Evolutionary conservation across 2,113 vertebrate genomes (phyloP).

Genomic region (Polypterus bichir): DNA sequence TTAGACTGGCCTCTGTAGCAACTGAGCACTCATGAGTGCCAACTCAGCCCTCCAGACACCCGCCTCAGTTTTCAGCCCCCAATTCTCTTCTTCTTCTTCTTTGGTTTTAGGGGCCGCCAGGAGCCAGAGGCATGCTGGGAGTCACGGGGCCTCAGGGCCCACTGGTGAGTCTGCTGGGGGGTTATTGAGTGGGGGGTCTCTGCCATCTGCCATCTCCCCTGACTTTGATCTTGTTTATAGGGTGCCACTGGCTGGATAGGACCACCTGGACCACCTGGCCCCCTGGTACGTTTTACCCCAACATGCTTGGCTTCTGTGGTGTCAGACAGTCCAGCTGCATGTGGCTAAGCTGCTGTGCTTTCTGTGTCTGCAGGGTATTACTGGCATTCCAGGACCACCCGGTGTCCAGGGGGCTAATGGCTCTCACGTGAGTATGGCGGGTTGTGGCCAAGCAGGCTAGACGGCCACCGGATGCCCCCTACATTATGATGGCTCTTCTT

Average conservation of each 20-base stretch:
- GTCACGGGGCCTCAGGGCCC: conserved; percentile 50
- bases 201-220: background rate
- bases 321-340: background rate
- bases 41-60: too few relatives aligned
- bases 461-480: background rate
- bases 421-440: conserved; percentile 45
- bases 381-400: conserved; percentile 44
- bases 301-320: background rate
- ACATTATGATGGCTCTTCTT: background rate
- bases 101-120: conserved; percentile 51
- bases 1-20: too few relatives aligned
- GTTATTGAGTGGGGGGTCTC: background rate
- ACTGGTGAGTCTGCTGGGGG: conserved; percentile 46
- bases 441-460: too few relatives aligned
- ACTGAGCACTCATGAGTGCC: too few relatives aligned
- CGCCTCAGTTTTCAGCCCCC: background rate
- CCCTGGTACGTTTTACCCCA: conserved; percentile 42
- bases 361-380: conserved; percentile 42
- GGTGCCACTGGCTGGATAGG: conserved; percentile 60
- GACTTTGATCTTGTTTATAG: conserved; percentile 31
- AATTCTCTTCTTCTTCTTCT: background rate
- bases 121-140: conserved; percentile 50
- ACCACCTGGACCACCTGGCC: conserved; percentile 45
- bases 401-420: conserved; percentile 61
- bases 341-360: background rate